A percentile compares a stretch with the other conserved stretches of the same genome.
These are phyloP conservation scores for Saccopteryx leptura DNA, from an alignment of 2,113 vertebrate species.

Conservation along the genomic window DNA sequence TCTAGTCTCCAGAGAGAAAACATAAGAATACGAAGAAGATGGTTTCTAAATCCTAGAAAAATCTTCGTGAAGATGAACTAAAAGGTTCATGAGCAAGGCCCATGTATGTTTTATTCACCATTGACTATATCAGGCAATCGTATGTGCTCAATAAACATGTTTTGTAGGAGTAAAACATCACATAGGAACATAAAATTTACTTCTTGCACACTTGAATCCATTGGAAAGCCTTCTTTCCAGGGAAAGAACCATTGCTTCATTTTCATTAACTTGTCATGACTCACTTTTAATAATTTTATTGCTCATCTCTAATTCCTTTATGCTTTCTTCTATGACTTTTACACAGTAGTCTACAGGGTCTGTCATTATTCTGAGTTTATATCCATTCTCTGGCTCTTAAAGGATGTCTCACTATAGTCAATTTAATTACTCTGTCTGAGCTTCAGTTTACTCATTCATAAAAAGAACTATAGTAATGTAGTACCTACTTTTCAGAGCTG, in stretches of 20 bases:
- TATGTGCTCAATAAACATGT: not conserved
- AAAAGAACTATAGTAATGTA: not conserved
- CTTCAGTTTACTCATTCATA: not conserved
- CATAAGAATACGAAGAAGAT: not conserved
- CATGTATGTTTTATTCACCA: not conserved
- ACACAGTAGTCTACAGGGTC: not conserved
- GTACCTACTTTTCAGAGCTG: not conserved
- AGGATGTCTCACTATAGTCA: not conserved
- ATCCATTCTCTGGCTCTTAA: not conserved
- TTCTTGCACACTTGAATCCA: not conserved
- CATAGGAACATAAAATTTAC: not conserved
- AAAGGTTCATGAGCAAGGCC: not conserved
- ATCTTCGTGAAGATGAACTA: not conserved
- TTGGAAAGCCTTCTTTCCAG: not conserved
- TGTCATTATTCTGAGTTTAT: not conserved
- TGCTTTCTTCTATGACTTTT: not conserved
- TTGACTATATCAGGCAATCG: not conserved
- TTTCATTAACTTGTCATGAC: not conserved
- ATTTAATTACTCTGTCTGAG: not conserved
- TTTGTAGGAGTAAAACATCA: not conserved
- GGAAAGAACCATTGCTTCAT: not conserved
- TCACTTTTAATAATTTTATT: not conserved
- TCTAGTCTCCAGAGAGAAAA: not conserved
- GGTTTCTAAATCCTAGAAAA: not conserved
- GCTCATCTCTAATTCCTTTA: slow-evolving; percentile 9